A percentile compares a stretch with the other conserved stretches of the same genome.
phyloP scores from a whole-genome alignment of 1,140 invertebrate species.

The Polyergus mexicanus region DNA sequence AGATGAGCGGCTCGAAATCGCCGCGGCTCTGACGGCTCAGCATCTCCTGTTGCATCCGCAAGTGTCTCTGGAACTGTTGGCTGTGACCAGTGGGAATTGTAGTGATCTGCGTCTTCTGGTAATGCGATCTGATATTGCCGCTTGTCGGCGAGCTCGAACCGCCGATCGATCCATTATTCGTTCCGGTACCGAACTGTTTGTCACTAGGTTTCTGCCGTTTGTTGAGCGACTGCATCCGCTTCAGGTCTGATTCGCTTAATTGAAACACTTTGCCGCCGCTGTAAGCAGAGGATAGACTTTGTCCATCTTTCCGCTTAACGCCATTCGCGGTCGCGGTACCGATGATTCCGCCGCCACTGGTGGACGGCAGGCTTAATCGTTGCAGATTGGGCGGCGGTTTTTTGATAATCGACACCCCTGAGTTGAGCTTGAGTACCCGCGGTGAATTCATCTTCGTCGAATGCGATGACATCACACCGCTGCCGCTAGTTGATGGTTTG shows the following conservation, averaged over 20 bases:
- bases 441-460: constrained; percentile 62
- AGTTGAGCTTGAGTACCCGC: constrained; percentile 78
- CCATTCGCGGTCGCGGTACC: not conserved
- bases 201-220: constrained; percentile 84
- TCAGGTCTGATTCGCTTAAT: constrained; percentile 81
- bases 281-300: constrained; percentile 25
- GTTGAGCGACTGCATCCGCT: constrained; percentile 77
- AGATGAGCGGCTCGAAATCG: constrained; percentile 86
- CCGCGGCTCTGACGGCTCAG: constrained; percentile 82
- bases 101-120: constrained; percentile 79
- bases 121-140: constrained; percentile 60
- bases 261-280: constrained; percentile 83
- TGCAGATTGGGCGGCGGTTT: constrained; percentile 84
- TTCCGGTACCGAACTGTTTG: constrained; percentile 29
- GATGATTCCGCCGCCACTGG: not conserved
- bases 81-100: constrained; percentile 65
- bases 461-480: constrained; percentile 3
- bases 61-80: constrained; percentile 83
- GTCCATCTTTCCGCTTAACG: constrained; percentile 76
- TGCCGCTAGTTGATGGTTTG: constrained; percentile 19
- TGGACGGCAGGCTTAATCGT: constrained; percentile 76
- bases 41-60: constrained; percentile 85
- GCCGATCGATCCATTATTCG: constrained; percentile 23
- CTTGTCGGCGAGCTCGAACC: not conserved
- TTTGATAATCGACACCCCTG: constrained; percentile 84